phyloP scores from a whole-genome alignment of 2,888 invertebrate genomes.

The Ephialtes manifestator region DNA sequence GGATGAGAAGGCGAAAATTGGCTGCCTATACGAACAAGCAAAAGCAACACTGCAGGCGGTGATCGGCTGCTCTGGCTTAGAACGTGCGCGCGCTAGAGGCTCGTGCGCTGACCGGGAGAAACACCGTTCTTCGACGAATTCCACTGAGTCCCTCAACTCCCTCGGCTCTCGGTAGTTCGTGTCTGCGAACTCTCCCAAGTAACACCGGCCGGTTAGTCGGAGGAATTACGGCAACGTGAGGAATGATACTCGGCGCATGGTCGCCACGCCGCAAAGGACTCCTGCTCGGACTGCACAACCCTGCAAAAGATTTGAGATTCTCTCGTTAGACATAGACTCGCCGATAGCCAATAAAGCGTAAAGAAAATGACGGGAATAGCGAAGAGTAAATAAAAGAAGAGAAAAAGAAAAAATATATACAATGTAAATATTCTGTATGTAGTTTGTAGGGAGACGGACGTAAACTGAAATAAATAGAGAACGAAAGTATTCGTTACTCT shows the following conservation, averaged over 20 bases:
- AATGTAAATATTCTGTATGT: slow-evolving; percentile 4
- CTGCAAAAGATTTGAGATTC: slow-evolving; percentile 44
- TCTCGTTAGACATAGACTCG: slow-evolving; percentile 48
- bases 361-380: neutral
- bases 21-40: neutral
- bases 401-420: neutral
- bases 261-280: slow-evolving; percentile 53
- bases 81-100: slow-evolving; percentile 19
- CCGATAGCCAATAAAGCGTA: slow-evolving; percentile 22
- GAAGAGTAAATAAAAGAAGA: neutral
- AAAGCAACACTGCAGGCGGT: neutral
- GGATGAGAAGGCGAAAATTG: slow-evolving; percentile 44
- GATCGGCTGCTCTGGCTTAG: slow-evolving; percentile 8
- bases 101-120: slow-evolving; percentile 64
- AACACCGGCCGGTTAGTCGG: slow-evolving; percentile 61
- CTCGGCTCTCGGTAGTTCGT: slow-evolving; percentile 46
- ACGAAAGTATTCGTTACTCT: neutral
- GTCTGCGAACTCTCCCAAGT: slow-evolving; percentile 42
- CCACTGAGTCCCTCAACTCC: slow-evolving; percentile 64
- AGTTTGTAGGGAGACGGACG: neutral
- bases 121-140: slow-evolving; percentile 71
- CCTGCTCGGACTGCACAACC: slow-evolving; percentile 42
- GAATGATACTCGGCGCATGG: slow-evolving; percentile 66
- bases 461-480: slow-evolving; percentile 2
- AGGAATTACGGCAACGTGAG: slow-evolving; percentile 69